phyloP scores from a whole-genome alignment of 1,140 invertebrate species.

The Araneus ventricosus region DNA sequence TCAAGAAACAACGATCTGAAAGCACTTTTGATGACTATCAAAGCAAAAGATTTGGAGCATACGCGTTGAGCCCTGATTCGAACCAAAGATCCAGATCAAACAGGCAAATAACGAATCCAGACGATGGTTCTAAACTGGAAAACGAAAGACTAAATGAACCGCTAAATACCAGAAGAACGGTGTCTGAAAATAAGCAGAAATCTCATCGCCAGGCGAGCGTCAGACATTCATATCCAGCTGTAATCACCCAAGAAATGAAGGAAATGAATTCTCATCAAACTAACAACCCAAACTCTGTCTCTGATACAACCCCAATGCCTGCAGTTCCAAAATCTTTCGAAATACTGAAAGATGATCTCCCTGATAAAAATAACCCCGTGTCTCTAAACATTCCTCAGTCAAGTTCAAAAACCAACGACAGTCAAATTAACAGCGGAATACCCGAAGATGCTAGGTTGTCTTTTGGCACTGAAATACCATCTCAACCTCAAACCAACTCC shows the following conservation, averaged over 20 bases:
- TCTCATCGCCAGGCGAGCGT: background rate
- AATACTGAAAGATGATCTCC: background rate
- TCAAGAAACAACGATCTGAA: background rate
- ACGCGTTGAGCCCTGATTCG: no score
- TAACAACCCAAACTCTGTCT: background rate
- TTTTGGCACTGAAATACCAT: background rate
- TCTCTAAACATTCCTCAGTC: background rate
- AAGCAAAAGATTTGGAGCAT: background rate
- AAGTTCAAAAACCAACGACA: background rate
- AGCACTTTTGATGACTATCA: background rate
- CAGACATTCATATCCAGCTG: background rate
- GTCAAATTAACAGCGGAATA: background rate
- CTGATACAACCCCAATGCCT: background rate
- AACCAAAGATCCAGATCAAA: background rate
- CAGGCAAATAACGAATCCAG: background rate
- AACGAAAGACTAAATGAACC: background rate
- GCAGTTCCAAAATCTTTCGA: conserved; percentile 5
- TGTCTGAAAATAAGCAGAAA: background rate
- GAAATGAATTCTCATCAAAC: background rate
- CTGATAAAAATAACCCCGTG: background rate
- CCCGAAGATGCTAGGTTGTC: background rate
- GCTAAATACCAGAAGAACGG: background rate
- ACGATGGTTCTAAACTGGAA: background rate
- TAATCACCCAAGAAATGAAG: background rate
- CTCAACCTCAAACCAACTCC: background rate